Base-by-base conservation (phyloP, 2,888 invertebrate genomes). In the Mesochorus sp. region DNA sequence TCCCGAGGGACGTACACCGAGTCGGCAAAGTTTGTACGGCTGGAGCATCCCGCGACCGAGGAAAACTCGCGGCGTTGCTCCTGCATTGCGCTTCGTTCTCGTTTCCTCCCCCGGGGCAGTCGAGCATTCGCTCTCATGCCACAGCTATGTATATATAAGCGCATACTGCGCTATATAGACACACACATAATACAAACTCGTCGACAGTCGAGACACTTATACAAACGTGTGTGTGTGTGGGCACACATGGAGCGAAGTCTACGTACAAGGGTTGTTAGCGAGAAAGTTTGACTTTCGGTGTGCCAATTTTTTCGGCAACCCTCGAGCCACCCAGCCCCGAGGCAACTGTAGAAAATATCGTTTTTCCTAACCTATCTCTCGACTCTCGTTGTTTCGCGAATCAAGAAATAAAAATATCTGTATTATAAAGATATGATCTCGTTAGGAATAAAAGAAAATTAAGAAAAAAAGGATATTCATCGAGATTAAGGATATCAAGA, bases 21-120 rank as follows among this genome's bases (percentile, higher is more conserved):
- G 74, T 79, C 78, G 74, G 78, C 66, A 79, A 79, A 79, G 49
- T 79, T 79, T 79, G 70, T 61, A 72, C 67, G 62, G 31, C 28
- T 21, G 17, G 49, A 37, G 21, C 14, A 59, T 62, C 59, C 57
- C 31, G 24, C 62, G 28, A 53, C 37, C n/a, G 59, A 51, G 57
- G 47, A 24, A 19, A 8, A 42, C 34, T 12, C 34, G 24, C 44
- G n/a, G n/a, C n/a, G n/a, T n/a, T n/a, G 31, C 47, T 8, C 12
- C 6, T 3, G 21, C 34, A 10, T 47, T 53, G 70, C 66, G 57
- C 37, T 6, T 47, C 37, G 53, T 49, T n/a, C 47, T 14, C 42
- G 37, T 68, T 71, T 24, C 34, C n/a, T 49, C 73, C 73, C 73
- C 14, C 51, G 70, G 47, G 74, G 64, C 59, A 66, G 14, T 66